Conservation (phyloP, 64 coral and sea anemone genomes). For the Astreopora myriophthalma region DNA sequence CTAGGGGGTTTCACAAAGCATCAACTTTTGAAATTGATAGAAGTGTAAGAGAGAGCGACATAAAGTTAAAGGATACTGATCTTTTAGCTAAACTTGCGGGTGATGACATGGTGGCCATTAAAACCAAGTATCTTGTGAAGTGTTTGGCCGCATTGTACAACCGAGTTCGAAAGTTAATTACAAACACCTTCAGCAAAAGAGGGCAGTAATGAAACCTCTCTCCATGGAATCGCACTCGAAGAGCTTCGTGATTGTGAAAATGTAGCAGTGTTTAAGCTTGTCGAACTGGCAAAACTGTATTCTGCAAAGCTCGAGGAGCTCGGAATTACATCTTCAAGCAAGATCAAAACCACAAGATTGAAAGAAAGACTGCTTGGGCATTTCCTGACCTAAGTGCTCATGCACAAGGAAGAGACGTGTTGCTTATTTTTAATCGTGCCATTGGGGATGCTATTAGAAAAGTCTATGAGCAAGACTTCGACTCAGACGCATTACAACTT, state of each 20-base stretch:
- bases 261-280: too few relatives aligned
- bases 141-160: slow-evolving; percentile 1
- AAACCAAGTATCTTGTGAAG: neutral
- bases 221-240: neutral
- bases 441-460: neutral
- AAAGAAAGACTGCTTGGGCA: neutral
- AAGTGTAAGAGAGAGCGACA: neutral
- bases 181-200: neutral
- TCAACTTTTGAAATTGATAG: slow-evolving; percentile 9
- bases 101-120: neutral
- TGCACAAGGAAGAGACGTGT: too few relatives aligned
- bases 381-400: slow-evolving; percentile 10
- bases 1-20: neutral
- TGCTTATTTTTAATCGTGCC: too few relatives aligned
- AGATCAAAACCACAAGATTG: slow-evolving; percentile 22
- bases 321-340: neutral
- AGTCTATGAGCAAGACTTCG: neutral
- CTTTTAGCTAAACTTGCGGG: slow-evolving; percentile 20
- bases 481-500: slow-evolving; percentile 12
- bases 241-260: neutral
- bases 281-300: too few relatives aligned
- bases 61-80: slow-evolving; percentile 5
- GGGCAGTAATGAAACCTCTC: neutral
- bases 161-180: neutral
- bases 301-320: neutral